Percentiles rank a stretch among this genome's conserved stretches.
Conservation (phyloP, 2,888 invertebrate genomes). For the Formica aserva region DNA sequence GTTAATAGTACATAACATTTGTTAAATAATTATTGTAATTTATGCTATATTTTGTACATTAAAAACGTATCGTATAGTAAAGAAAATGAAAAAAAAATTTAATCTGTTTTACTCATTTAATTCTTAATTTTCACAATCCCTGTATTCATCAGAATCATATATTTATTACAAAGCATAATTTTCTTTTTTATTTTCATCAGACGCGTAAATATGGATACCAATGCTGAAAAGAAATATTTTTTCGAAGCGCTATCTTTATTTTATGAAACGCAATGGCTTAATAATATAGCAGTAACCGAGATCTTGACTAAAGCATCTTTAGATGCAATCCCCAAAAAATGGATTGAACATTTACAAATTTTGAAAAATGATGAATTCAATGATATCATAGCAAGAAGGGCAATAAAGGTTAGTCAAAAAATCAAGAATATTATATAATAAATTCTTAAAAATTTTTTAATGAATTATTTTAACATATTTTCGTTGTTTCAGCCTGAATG, state of each 20-base stretch:
- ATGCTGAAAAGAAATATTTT: conserved; percentile 86
- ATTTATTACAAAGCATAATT: not conserved
- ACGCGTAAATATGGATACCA: conserved; percentile 38
- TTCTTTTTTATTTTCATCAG: conserved; percentile 35
- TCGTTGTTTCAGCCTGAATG: conserved; percentile 73
- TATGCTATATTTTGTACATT: conserved; percentile 44
- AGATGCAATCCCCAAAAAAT: conserved; percentile 87
- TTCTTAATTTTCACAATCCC: not conserved
- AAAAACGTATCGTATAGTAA: conserved; percentile 1
- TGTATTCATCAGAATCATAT: not conserved
- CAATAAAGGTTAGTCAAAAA: conserved; percentile 73
- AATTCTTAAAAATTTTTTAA: conserved; percentile 11
- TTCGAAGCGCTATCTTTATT: conserved; percentile 87
- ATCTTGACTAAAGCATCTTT: conserved; percentile 88
- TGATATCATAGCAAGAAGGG: conserved; percentile 81
- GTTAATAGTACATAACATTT: not conserved
- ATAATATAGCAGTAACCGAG: conserved; percentile 89
- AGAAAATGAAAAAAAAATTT: not conserved
- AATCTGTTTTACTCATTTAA: conserved; percentile 10
- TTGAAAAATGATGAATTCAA: conserved; percentile 86
- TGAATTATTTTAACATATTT: conserved; percentile 1
- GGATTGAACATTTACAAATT: conserved; percentile 85
- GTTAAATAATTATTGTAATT: conserved; percentile 29
- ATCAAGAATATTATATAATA: not conserved
- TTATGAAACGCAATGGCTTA: conserved; percentile 88